Evolutionary conservation across 2,113 vertebrate genomes (phyloP).

Genomic region (Dunckerocampus dactyliophorus): DNA sequence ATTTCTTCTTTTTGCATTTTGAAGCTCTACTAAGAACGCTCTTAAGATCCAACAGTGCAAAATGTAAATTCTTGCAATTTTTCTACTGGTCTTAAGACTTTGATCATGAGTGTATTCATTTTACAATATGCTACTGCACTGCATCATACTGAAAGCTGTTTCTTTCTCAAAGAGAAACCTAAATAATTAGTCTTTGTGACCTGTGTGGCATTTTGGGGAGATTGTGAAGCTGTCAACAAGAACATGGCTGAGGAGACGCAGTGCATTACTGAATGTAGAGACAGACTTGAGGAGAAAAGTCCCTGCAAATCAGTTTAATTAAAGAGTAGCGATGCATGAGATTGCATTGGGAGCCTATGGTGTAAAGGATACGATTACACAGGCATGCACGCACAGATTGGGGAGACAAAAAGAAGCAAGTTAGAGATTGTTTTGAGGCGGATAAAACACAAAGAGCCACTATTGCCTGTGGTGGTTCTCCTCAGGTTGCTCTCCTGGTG

Average conservation of each 20-base stretch:
- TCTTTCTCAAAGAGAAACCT: constrained; percentile 19
- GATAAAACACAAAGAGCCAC: too few species aligned
- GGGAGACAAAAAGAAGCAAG: constrained; percentile 11
- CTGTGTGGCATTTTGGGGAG: constrained; percentile 52
- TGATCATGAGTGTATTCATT: too few species aligned
- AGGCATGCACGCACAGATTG: constrained; percentile 36
- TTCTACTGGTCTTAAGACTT: too few species aligned
- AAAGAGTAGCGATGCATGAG: constrained; percentile 76
- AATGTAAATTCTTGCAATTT: too few species aligned
- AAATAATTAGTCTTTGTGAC: constrained; percentile 52
- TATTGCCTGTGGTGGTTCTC: background rate
- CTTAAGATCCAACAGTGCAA: too few species aligned
- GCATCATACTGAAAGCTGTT: too few species aligned
- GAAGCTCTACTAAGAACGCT: too few species aligned
- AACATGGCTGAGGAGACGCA: constrained; percentile 21
- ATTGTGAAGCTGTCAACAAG: constrained; percentile 33
- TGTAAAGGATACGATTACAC: constrained; percentile 69
- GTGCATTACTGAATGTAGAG: background rate
- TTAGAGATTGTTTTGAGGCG: background rate
- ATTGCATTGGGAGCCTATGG: constrained; percentile 71
- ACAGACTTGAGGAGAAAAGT: constrained; percentile 35
- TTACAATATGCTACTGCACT: too few species aligned
- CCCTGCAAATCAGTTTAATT: constrained; percentile 75
- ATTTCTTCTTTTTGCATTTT: too few species aligned
- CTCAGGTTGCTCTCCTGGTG: constrained; percentile 28